Base-by-base conservation (phyloP, 2,888 invertebrate species). In the Rhingia campestris region DNA sequence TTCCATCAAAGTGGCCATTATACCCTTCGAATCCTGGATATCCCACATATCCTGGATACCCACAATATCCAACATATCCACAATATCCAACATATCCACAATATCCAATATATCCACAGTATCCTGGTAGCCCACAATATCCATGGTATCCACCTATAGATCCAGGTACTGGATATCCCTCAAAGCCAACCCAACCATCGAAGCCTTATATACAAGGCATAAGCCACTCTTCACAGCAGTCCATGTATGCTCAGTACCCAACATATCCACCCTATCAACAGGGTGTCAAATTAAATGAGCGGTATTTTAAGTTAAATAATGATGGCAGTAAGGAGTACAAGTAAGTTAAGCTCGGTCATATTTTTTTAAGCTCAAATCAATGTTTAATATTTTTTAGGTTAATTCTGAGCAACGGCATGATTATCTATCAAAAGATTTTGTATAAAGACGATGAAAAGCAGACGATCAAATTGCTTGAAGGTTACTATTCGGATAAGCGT, bases 251-350 rank as follows among this genome's bases (percentile, higher is more conserved):
- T 2, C 35, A 9, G 14, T 56, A 56, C 14, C 37, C 56, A 37
- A 22, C 22, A 22, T 2, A 22, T 22, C 22, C 49, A 30, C 4
- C n/a, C 4, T 30, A 33, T 39, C 49, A 59, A 37, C 51, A 58
- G 5, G 59, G 59, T 33, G 54, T 67, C 10, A 61, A 80, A 6
- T 9, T 80, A 6, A 41, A 56, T 5, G 80, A 80, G 32, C 80
- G 73, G 10, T 80, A 49, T 47, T 58, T 12, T n/a, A 80, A 80
- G 12, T 61, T 61, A 10, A 80, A 80, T 35, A 61, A 67, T 0
- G 80, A 80, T 22, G 80, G 80, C 59, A 80, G 73, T 63, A 73
- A 80, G 73, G 80, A 80, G 32, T 67, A 80, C 67, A 80, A 74
- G 80, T 80, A 69, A 74, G 61, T 37, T 32, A 22, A 22, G 22